Base-by-base conservation (phyloP, 2,797 vertebrate genomes). In the Limnodromus scolopaceus region DNA sequence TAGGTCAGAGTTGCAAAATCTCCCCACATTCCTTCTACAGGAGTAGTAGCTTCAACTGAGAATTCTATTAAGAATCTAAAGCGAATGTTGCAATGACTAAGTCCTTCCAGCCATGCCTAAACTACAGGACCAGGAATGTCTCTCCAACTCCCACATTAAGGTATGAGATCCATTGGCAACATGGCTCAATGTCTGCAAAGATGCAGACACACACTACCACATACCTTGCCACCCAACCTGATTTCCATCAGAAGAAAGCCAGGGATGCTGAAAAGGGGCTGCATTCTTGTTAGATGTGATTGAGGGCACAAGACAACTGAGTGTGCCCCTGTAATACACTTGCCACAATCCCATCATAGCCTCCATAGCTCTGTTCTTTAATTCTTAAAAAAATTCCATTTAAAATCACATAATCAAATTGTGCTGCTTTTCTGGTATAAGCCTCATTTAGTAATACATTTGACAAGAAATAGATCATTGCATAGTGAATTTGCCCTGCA, bases 201-300 rank as follows among this genome's bases (percentile, higher is more conserved):
- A 58, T 2, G 2, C 17, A 38, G 6, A 4, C 7, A 22, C 0
- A 0, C 7, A 20, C 8, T 66, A n/a, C 36, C 5, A 10, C 8
- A 23, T 11, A n/a, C 17, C 9, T 66, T 4, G 1, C 17, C 38
- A 60, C 19, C 6, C 27, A 70, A 3, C 2, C 4, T 71, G 41
- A 53, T 39, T 79, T 76, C 14, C 28, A 57, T 14, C n/a, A 51
- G 68, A 78, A 77, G 17, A 64, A 60, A 74, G 38, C 8, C 38
- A 43, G 24, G 18, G 22, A 74, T 74, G 28, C 4, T 49, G 34
- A 48, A 43, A 77, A 77, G 38, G 20, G 7, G 24, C 13, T 85
- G 13, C 6, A 20, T 38, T 68, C 15, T 68, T 68, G 22, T 13
- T 72, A 41, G 34, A 14, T 1, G 4, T 46, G 23, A 27, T 2